Evolutionary conservation across 2,888 invertebrate species (phyloP).

Genomic region (Spilosoma lubricipeda): DNA sequence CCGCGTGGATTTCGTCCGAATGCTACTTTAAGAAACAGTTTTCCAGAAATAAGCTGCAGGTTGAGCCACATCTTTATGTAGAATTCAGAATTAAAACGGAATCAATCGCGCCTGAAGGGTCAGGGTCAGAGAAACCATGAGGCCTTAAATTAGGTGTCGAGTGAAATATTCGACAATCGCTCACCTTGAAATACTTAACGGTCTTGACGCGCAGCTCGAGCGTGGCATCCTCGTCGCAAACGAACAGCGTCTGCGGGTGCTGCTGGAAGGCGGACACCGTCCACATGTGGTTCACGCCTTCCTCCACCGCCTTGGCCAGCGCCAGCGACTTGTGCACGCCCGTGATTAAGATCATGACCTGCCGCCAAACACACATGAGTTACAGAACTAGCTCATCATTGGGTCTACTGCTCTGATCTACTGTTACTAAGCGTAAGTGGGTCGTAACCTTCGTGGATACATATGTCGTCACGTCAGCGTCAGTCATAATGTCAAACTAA

Average conservation of each 20-base stretch:
- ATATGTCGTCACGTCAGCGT: too few species aligned
- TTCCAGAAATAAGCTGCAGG: not conserved
- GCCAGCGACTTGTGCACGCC: slow-evolving; percentile 98
- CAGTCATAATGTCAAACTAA: too few species aligned
- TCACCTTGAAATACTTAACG: slow-evolving; percentile 98
- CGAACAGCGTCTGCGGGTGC: slow-evolving; percentile 96
- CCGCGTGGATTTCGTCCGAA: not conserved
- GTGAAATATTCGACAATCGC: not conserved
- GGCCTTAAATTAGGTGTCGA: not conserved
- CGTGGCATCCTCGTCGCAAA: slow-evolving; percentile 99
- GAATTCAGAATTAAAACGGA: not conserved
- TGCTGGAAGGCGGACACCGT: slow-evolving; percentile 99
- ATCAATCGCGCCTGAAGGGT: not conserved
- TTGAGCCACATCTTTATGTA: not conserved
- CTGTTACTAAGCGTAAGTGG: not conserved
- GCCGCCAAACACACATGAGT: slow-evolving; percentile 22
- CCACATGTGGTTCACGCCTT: slow-evolving; percentile 99
- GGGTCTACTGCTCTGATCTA: not conserved
- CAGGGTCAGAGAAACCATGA: not conserved
- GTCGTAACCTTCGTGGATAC: too few species aligned
- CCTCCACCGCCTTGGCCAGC: slow-evolving; percentile 98
- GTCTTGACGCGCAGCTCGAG: slow-evolving; percentile 98
- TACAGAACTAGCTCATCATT: not conserved
- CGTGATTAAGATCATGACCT: slow-evolving; percentile 99
- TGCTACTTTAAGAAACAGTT: not conserved